These are phyloP conservation scores for Clinocottus analis DNA, from an alignment of 2,113 vertebrate species.

Conservation along the genomic window DNA sequence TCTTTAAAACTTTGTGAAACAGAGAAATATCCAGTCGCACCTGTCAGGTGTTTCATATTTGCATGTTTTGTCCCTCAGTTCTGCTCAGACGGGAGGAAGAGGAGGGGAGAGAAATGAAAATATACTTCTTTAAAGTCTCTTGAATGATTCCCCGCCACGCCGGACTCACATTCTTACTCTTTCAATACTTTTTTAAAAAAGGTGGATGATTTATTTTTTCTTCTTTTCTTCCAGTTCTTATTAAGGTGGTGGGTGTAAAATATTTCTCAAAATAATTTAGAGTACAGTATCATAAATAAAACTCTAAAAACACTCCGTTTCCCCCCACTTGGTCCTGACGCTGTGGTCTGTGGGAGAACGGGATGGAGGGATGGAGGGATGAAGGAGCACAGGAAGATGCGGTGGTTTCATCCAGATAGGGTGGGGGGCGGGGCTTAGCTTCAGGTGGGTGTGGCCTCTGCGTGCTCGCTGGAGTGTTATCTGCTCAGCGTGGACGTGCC, in stretches of 20 bases:
- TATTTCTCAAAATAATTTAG: slow-evolving; percentile 96
- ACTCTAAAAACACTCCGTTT: slow-evolving; percentile 80
- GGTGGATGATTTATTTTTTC: slow-evolving; percentile 71
- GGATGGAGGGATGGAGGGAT: neutral
- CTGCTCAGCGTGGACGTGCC: slow-evolving; percentile 93
- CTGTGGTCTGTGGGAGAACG: slow-evolving; percentile 22
- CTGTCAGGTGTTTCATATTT: slow-evolving; percentile 59
- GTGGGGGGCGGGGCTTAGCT: slow-evolving; percentile 15
- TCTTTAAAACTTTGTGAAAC: slow-evolving; percentile 84
- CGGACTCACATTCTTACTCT: slow-evolving; percentile 75
- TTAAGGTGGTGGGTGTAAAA: slow-evolving; percentile 90
- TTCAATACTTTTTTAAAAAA: slow-evolving; percentile 46
- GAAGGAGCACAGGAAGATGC: slow-evolving; percentile 31
- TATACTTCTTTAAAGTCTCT: slow-evolving; percentile 65
- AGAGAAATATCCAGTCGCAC: slow-evolving; percentile 75
- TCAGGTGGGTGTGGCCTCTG: slow-evolving; percentile 32
- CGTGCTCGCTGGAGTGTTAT: slow-evolving; percentile 77
- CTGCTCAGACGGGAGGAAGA: neutral
- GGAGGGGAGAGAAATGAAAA: slow-evolving; percentile 17
- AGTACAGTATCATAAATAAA: slow-evolving; percentile 88
- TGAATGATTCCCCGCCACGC: slow-evolving; percentile 72
- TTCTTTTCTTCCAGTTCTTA: slow-evolving; percentile 90
- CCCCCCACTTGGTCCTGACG: slow-evolving; percentile 48
- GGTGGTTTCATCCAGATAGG: slow-evolving; percentile 25
- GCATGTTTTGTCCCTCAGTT: slow-evolving; percentile 75